phyloP scores from a whole-genome alignment of 2,888 invertebrate species.

The Strigamia maritima region DNA sequence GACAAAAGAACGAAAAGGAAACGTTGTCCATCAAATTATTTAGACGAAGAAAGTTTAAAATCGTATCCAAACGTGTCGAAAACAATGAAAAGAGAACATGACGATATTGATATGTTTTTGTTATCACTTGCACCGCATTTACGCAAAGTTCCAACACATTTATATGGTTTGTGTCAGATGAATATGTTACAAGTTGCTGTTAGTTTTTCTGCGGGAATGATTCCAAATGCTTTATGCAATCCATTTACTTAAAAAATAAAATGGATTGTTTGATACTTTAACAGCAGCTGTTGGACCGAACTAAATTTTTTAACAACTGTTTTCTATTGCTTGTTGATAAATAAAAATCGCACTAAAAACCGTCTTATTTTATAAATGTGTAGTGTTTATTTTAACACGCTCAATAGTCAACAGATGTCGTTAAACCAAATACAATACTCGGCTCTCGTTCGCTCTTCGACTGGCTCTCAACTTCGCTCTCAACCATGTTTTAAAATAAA shows the following conservation, averaged over 20 bases:
- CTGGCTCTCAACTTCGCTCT: too few species aligned
- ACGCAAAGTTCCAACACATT: not conserved
- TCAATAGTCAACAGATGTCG: too few species aligned
- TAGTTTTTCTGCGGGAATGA: not conserved
- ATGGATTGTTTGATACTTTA: not conserved
- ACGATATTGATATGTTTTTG: not conserved
- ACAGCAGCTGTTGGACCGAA: not conserved
- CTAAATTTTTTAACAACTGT: not conserved
- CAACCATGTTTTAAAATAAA: too few species aligned
- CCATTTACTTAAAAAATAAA: not conserved
- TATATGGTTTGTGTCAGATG: conserved; percentile 6
- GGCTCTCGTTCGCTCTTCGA: too few species aligned
- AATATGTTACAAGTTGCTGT: conserved; percentile 11
- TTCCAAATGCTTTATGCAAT: not conserved
- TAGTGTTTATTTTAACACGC: too few species aligned
- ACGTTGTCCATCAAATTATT: not conserved
- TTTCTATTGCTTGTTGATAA: not conserved
- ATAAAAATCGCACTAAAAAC: not conserved
- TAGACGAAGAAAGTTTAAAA: not conserved
- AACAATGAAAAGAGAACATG: not conserved
- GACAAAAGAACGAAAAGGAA: not conserved
- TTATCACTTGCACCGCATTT: not conserved
- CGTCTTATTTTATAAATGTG: not conserved
- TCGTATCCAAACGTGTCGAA: not conserved
- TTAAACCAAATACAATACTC: too few species aligned